A percentile compares a stretch with the other conserved stretches of the same genome.
Conservation (phyloP, 2,888 invertebrate genomes). For the Oxyscelio sp. region DNA sequence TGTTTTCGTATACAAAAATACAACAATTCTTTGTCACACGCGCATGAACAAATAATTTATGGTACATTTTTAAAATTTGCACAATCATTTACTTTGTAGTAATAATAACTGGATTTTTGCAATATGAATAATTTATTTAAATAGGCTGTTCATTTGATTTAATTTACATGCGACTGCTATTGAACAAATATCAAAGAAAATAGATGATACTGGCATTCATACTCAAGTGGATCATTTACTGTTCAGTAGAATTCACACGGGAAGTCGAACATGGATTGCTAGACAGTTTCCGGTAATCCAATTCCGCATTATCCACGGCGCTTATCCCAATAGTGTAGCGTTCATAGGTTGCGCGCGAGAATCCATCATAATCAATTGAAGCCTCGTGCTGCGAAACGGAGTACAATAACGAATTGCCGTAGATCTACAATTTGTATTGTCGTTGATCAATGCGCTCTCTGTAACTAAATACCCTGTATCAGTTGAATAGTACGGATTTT, state of each 20-base stretch:
- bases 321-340: constrained; percentile 71
- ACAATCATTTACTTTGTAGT: too few species aligned
- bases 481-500: constrained; percentile 26
- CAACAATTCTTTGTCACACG: too few species aligned
- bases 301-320: constrained; percentile 83
- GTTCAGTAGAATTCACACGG: constrained; percentile 69
- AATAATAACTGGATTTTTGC: too few species aligned
- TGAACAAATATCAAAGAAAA: constrained; percentile 50
- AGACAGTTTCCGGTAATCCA: constrained; percentile 81
- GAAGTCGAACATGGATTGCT: constrained; percentile 76
- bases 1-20: too few species aligned
- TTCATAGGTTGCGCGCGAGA: constrained; percentile 75
- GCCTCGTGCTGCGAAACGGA: constrained; percentile 72
- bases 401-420: constrained; percentile 79
- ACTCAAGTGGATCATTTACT: constrained; percentile 67
- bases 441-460: constrained; percentile 78
- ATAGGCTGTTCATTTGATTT: constrained; percentile 21
- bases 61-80: too few species aligned
- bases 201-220: constrained; percentile 43
- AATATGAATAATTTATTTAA: neutral
- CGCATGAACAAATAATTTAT: too few species aligned
- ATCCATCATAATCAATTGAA: constrained; percentile 80
- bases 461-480: constrained; percentile 76
- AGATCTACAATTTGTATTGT: constrained; percentile 80
- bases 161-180: constrained; percentile 34